A percentile compares a stretch with the other conserved stretches of the same genome.
Conservation (phyloP, 2,113 vertebrate species). For the Rattus rattus region DNA sequence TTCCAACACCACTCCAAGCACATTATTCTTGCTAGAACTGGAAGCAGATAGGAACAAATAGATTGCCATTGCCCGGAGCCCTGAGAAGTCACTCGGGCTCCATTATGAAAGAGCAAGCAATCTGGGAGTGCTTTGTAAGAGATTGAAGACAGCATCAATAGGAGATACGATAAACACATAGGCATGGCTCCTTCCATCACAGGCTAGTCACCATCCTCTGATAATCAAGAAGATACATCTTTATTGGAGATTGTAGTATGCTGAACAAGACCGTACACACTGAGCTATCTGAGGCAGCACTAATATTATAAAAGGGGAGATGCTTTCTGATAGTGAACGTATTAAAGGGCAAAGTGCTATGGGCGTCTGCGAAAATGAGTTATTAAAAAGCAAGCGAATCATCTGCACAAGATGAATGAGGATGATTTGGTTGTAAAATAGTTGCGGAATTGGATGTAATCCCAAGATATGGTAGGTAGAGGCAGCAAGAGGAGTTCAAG, state of each 20-base stretch:
- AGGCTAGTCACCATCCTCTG: not conserved
- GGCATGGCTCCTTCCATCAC: not conserved
- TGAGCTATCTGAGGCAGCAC: constrained; percentile 39
- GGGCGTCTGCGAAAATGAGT: constrained; percentile 16
- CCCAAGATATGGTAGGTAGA: not conserved
- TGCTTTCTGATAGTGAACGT: not conserved
- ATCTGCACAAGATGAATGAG: constrained; percentile 37
- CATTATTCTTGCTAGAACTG: not conserved
- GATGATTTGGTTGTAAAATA: not conserved
- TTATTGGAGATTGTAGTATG: constrained; percentile 31
- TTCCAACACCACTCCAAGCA: constrained; percentile 50
- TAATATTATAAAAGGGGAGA: not conserved
- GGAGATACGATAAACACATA: not conserved
- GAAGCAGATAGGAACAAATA: not conserved
- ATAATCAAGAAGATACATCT: constrained; percentile 41
- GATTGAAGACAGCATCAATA: not conserved
- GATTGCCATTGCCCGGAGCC: not conserved
- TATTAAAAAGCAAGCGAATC: constrained; percentile 48
- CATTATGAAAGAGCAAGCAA: not conserved
- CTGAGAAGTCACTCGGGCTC: not conserved
- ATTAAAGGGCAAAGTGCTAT: constrained; percentile 19
- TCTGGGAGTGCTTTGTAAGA: not conserved
- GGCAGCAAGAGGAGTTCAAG: not conserved
- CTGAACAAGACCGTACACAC: not conserved
- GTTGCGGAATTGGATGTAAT: not conserved